Conservation (phyloP, 1,140 invertebrate species). For the Gonatopus flavifemur region DNA sequence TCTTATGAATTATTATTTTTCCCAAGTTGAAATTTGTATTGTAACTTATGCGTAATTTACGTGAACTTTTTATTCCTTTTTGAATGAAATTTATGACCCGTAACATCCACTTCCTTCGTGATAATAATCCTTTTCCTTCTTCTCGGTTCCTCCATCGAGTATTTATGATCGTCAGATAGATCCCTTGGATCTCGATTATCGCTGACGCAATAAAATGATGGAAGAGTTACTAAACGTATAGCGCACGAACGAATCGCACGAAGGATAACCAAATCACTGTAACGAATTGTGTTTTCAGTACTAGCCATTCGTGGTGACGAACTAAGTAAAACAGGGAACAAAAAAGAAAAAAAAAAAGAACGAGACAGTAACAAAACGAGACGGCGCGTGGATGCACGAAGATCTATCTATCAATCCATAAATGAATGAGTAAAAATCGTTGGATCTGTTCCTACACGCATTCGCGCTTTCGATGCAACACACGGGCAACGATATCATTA, state of each 20-base stretch:
- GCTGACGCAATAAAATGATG: constrained; percentile 39
- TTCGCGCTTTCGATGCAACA: constrained; percentile 44
- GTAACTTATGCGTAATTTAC: too few species aligned
- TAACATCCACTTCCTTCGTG: too few species aligned
- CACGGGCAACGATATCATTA: constrained; percentile 57
- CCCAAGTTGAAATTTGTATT: too few species aligned
- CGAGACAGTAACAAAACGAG: constrained; percentile 27
- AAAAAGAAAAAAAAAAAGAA: constrained; percentile 25
- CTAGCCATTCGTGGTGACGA: too few species aligned
- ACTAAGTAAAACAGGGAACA: too few species aligned
- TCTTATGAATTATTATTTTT: too few species aligned
- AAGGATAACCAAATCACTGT: too few species aligned
- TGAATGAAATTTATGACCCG: too few species aligned
- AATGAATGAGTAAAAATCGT: constrained; percentile 15
- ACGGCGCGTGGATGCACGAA: constrained; percentile 9
- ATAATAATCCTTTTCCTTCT: neutral
- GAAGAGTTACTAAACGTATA: too few species aligned
- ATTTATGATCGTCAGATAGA: constrained; percentile 18
- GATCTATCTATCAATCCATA: constrained; percentile 22
- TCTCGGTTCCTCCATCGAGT: constrained; percentile 3
- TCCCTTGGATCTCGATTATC: constrained; percentile 27
- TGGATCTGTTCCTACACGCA: constrained; percentile 28
- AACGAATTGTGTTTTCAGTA: too few species aligned
- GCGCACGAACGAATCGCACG: too few species aligned
- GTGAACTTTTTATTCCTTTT: too few species aligned